Evolutionary conservation across 1,140 invertebrate species (phyloP).

Genomic region (Polypedilum pembai): DNA sequence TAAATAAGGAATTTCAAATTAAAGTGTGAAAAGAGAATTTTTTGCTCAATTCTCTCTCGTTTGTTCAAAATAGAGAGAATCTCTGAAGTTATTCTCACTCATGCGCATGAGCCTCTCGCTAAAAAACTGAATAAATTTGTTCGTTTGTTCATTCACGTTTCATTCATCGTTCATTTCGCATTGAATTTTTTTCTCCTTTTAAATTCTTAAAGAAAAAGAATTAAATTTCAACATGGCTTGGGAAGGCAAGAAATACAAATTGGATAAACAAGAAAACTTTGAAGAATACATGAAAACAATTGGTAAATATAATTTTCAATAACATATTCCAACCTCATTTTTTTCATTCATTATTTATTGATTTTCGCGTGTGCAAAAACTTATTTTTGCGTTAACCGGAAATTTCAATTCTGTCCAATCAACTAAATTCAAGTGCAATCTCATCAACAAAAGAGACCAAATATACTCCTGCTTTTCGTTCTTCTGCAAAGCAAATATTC

Average conservation of each 20-base stretch:
- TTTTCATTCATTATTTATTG: neutral
- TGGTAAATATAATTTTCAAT: slow-evolving; percentile 49
- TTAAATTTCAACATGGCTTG: slow-evolving; percentile 43
- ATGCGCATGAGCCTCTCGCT: neutral
- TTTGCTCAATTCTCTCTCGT: too few relatives aligned
- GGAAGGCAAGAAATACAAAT: slow-evolving; percentile 65
- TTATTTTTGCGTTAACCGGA: neutral
- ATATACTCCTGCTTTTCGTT: neutral
- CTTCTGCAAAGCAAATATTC: neutral
- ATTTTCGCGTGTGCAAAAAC: slow-evolving; percentile 1
- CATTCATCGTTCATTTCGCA: neutral
- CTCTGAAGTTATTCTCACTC: too few relatives aligned
- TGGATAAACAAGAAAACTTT: slow-evolving; percentile 67
- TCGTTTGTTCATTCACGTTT: neutral
- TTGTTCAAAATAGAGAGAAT: too few relatives aligned
- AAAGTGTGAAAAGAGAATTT: too few relatives aligned
- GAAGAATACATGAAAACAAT: slow-evolving; percentile 79
- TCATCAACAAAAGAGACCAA: neutral
- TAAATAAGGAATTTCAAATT: too few relatives aligned
- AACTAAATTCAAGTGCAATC: neutral
- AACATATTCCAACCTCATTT: neutral
- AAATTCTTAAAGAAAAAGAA: neutral
- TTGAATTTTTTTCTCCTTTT: neutral
- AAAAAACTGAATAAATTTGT: neutral
- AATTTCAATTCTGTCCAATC: neutral